Percentiles rank a stretch among this genome's conserved stretches.
phyloP scores from a whole-genome alignment of 2,888 invertebrate genomes.

The Eupithecia pulchellata region DNA sequence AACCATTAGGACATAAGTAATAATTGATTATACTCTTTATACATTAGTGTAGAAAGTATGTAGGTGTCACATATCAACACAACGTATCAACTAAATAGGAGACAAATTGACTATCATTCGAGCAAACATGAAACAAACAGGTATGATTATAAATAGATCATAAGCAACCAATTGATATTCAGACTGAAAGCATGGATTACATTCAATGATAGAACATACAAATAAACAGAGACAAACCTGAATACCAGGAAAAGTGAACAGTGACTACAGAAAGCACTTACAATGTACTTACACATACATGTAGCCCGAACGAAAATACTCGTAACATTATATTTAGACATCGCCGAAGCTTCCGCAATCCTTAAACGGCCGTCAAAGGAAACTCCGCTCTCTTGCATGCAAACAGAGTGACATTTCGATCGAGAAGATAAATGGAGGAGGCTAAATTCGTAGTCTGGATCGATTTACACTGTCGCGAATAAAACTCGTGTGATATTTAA shows the following conservation, averaged over 20 bases:
- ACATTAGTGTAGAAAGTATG: no score
- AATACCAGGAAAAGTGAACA: neutral
- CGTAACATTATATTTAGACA: slow-evolving; percentile 62
- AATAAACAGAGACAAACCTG: neutral
- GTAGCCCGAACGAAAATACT: slow-evolving; percentile 56
- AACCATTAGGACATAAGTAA: no score
- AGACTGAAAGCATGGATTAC: neutral
- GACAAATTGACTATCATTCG: no score
- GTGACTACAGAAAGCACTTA: slow-evolving; percentile 52
- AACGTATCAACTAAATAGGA: no score
- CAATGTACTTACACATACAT: slow-evolving; percentile 52
- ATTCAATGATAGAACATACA: neutral
- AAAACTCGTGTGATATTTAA: slow-evolving; percentile 57
- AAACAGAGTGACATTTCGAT: slow-evolving; percentile 47
- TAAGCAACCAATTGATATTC: neutral
- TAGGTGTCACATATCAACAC: no score
- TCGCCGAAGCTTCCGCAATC: slow-evolving; percentile 63
- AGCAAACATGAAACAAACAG: no score
- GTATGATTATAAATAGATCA: neutral
- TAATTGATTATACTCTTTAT: no score
- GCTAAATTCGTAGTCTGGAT: slow-evolving; percentile 53
- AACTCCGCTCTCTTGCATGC: slow-evolving; percentile 42
- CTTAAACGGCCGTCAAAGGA: slow-evolving; percentile 44
- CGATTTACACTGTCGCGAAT: slow-evolving; percentile 57
- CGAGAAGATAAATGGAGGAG: slow-evolving; percentile 38